These are phyloP conservation scores for Dicyrtomina minuta DNA, from an alignment of 2,888 invertebrate genomes.

Conservation along the genomic window DNA sequence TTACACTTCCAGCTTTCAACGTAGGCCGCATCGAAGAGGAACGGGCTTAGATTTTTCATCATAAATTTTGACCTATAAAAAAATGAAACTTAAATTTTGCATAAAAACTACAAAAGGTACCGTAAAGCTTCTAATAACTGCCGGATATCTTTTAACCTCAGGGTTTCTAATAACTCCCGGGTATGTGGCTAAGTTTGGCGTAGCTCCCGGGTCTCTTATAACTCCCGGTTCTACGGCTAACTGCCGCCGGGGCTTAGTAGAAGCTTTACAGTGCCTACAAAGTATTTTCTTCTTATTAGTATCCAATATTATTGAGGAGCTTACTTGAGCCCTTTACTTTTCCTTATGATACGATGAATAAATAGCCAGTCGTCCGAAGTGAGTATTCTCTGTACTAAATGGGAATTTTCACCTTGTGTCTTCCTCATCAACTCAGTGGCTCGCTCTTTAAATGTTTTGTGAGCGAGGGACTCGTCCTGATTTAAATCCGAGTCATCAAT, in stretches of 20 bases:
- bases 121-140: too few relatives aligned
- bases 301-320: conserved; percentile 10
- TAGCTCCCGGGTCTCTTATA: too few relatives aligned
- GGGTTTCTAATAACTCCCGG: too few relatives aligned
- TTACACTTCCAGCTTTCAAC: conserved; percentile 37
- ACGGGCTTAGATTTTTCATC: conserved; percentile 37
- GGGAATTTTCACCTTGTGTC: conserved; percentile 34
- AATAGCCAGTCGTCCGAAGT: conserved; percentile 37
- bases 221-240: too few relatives aligned
- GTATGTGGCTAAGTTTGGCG: too few relatives aligned
- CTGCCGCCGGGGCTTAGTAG: too few relatives aligned
- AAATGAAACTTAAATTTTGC: neutral
- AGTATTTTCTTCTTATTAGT: too few relatives aligned
- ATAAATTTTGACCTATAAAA: conserved; percentile 37
- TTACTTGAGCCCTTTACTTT: conserved; percentile 42
- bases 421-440: conserved; percentile 37
- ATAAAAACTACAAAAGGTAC: too few relatives aligned
- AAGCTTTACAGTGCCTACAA: too few relatives aligned
- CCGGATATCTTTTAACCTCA: too few relatives aligned
- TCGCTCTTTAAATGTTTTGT: conserved; percentile 37
- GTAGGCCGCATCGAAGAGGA: conserved; percentile 34
- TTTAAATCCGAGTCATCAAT: conserved; percentile 30
- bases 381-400: conserved; percentile 34
- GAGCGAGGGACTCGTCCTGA: conserved; percentile 33
- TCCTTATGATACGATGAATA: conserved; percentile 38